Evolutionary conservation across 2,888 invertebrate species (phyloP).

Genomic region (Biston stratarius): DNA sequence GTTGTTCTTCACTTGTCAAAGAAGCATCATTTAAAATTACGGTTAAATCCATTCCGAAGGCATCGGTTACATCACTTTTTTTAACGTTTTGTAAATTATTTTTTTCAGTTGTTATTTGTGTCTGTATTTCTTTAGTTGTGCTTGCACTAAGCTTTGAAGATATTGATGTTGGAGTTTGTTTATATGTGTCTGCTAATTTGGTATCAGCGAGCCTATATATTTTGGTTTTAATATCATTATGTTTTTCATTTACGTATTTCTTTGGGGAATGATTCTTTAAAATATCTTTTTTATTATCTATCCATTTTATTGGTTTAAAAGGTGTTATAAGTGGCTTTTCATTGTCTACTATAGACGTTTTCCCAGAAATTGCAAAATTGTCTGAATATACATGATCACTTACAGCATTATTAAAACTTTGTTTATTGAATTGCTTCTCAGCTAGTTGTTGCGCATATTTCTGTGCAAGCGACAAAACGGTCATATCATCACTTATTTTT

Average conservation of each 20-base stretch:
- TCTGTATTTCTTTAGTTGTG: conserved; percentile 39
- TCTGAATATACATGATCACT: conserved; percentile 30
- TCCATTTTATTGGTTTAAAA: conserved; percentile 44
- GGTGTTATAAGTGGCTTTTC: conserved; percentile 49
- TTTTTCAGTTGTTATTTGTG: conserved; percentile 37
- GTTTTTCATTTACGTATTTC: conserved; percentile 69
- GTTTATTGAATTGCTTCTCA: conserved; percentile 62
- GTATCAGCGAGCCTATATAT: conserved; percentile 49
- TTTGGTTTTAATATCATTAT: conserved; percentile 63
- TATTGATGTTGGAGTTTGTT: conserved; percentile 45
- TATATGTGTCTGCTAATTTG: conserved; percentile 50
- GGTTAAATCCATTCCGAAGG: conserved; percentile 69
- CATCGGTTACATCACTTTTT: conserved; percentile 53
- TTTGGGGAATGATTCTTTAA: conserved; percentile 66
- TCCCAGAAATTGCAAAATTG: conserved; percentile 3
- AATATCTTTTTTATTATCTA: conserved; percentile 61
- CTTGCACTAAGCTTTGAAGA: conserved; percentile 30
- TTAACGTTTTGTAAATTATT: conserved; percentile 33
- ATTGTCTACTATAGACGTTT: conserved; percentile 13
- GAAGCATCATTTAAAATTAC: conserved; percentile 69
- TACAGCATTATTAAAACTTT: conserved; percentile 45
- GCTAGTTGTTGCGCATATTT: conserved; percentile 79
- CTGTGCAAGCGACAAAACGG: conserved; percentile 79
- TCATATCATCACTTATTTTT: conserved; percentile 82
- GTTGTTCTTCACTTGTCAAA: conserved; percentile 47